A percentile compares a stretch with the other conserved stretches of the same genome.
These are phyloP conservation scores for Plagodis pulveraria DNA, from an alignment of 2,888 invertebrate species.

Conservation along the genomic window DNA sequence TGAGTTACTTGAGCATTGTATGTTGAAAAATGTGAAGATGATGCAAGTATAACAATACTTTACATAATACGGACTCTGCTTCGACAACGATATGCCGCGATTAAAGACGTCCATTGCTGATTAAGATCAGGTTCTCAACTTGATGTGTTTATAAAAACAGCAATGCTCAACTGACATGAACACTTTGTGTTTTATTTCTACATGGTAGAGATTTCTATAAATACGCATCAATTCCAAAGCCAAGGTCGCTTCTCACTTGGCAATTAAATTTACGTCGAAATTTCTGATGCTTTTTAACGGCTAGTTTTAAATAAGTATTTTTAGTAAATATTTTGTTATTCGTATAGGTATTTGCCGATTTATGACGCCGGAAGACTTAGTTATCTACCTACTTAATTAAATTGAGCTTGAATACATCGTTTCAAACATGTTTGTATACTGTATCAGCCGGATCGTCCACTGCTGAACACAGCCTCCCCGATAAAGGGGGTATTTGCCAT, in stretches of 20 bases:
- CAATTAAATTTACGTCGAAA: constrained; percentile 3
- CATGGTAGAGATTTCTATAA: constrained; percentile 8
- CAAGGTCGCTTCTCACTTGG: constrained; percentile 32
- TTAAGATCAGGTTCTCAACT: background rate
- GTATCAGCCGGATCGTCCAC: no score
- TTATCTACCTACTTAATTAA: no score
- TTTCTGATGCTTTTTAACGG: constrained; percentile 2
- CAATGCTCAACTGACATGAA: constrained; percentile 5
- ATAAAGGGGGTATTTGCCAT: no score
- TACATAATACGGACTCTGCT: constrained; percentile 21
- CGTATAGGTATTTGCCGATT: background rate
- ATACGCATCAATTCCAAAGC: constrained; percentile 31
- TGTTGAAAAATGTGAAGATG: constrained; percentile 16
- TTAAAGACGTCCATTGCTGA: constrained; percentile 10
- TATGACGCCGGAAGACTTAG: constrained; percentile 6
- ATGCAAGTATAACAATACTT: constrained; percentile 32
- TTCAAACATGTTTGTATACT: no score
- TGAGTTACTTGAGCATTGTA: no score
- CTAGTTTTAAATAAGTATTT: background rate
- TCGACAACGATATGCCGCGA: background rate
- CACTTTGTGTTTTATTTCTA: background rate
- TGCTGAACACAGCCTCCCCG: no score
- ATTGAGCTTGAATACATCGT: no score
- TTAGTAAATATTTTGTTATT: constrained; percentile 3
- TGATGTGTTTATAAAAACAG: background rate